phyloP scores from a whole-genome alignment of 2,797 vertebrate genomes.

The Pterois miles region DNA sequence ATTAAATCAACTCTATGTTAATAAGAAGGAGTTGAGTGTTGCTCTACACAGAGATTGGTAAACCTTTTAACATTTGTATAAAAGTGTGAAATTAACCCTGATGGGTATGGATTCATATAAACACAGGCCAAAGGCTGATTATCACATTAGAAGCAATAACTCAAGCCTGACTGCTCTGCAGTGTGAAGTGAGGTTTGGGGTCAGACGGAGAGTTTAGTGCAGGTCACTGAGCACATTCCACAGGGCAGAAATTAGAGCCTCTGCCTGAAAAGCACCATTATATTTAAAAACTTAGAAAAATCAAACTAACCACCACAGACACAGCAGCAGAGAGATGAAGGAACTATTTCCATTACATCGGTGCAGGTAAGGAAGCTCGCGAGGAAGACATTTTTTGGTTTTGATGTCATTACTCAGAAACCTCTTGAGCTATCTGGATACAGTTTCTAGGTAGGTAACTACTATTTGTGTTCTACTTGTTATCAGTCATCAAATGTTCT shows the following conservation, averaged over 20 bases:
- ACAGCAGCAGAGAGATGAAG: not conserved
- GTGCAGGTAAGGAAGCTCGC: not conserved
- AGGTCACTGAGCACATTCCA: slow-evolving; percentile 48
- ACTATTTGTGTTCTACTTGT: no score
- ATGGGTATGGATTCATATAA: not conserved
- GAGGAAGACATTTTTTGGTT: no score
- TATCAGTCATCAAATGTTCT: no score
- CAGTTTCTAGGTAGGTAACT: no score
- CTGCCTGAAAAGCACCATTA: not conserved
- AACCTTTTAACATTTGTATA: not conserved
- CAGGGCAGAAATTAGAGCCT: slow-evolving; percentile 10
- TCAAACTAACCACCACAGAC: not conserved
- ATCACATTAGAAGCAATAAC: not conserved
- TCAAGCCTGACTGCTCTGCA: not conserved
- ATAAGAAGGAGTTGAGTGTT: not conserved
- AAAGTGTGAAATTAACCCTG: not conserved
- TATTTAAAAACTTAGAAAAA: not conserved
- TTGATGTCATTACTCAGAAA: no score
- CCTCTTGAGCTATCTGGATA: no score
- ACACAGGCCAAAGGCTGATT: not conserved
- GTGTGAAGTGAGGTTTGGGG: not conserved
- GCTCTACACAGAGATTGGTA: not conserved
- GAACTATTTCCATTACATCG: slow-evolving; percentile 26
- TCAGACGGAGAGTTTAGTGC: not conserved
- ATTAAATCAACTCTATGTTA: no score